Base-by-base conservation (phyloP, 2,888 invertebrate species). In the Ecdyonurus torrentis region DNA sequence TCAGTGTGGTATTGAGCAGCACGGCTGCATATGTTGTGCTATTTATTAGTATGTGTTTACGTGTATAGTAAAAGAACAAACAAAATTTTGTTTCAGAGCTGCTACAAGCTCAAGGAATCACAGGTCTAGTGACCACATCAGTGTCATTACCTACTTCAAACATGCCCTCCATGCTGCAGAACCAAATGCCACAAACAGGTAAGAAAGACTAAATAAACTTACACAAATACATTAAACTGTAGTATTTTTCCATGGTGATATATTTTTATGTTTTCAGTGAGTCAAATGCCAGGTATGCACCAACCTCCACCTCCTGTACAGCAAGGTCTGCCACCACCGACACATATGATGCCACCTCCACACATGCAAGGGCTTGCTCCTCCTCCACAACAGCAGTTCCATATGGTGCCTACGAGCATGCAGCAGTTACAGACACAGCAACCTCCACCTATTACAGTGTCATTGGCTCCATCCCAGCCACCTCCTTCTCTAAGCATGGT, bases 231-330 rank as follows among this genome's bases (percentile, higher is more conserved):
- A 37, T 15, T 37, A 5, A n/a, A 37, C 37, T 37, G 15, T 37
- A 37, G 15, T 37, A 37, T 10, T 37, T 37, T 37, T 5, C 37
- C 15, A 15, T 37, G 37, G 15, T 37, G 37, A 5, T 37, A 10
- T 37, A 15, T 37, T n/a, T n/a, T n/a, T n/a, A n/a, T n/a, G n/a
- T n/a, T n/a, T 37, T 5, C 22, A 55, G 55, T 55, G 55, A 22
- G 20, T 22, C 55, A 55, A 55, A 7, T 55, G 61, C 74, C 75
- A 25, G 74, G 74, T 58, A 71, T 75, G 53, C 75, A 75, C 65
- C 59, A 59, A 15, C 23, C 59, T 3, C 62, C 58, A 7, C 62
- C 22, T 2, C 18, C 23, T 55, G n/a, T 61, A 23, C 61, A 61
- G 19, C 61, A 52, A 19, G 61, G 61, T 2, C 61, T 53, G 23